Percentiles rank a stretch among this genome's conserved stretches.
These are phyloP conservation scores for Nerophis ophidion DNA, from an alignment of 2,113 vertebrate genomes.

Conservation along the genomic window DNA sequence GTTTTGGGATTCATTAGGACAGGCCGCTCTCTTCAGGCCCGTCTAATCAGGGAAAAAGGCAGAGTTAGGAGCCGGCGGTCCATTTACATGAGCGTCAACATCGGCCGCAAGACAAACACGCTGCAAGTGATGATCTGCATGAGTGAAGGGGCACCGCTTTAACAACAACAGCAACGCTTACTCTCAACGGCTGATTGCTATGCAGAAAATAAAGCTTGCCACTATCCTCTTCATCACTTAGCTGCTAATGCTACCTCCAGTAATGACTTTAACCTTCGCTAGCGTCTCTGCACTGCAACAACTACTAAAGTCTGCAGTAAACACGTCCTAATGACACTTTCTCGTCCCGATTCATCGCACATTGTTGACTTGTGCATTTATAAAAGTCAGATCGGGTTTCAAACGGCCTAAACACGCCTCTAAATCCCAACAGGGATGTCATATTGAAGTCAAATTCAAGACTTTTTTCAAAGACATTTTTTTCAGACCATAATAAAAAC, in stretches of 20 bases:
- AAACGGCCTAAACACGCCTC: too few species aligned
- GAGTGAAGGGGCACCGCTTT: conserved; percentile 43
- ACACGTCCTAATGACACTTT: conserved; percentile 4
- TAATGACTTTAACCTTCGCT: conserved; percentile 65
- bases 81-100: conserved; percentile 51
- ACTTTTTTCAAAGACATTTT: too few species aligned
- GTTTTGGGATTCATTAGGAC: conserved; percentile 47
- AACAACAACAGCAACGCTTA: conserved; percentile 3
- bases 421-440: too few species aligned
- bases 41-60: conserved; percentile 46
- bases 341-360: not conserved
- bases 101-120: conserved; percentile 50
- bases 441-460: too few species aligned
- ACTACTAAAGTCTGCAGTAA: not conserved
- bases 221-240: conserved; percentile 55
- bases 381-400: not conserved
- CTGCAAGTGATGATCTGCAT: conserved; percentile 53
- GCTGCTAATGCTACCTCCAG: conserved; percentile 53
- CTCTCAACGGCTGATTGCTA: conserved; percentile 52
- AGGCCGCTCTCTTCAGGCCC: conserved; percentile 42
- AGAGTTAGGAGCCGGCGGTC: conserved; percentile 50
- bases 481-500: too few species aligned
- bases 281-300: conserved; percentile 14
- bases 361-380: not conserved
- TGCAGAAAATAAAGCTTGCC: conserved; percentile 55